Percentiles rank a stretch among this genome's conserved stretches.
phyloP scores from a whole-genome alignment of 2,888 invertebrate species.

The Catocala fraxini region DNA sequence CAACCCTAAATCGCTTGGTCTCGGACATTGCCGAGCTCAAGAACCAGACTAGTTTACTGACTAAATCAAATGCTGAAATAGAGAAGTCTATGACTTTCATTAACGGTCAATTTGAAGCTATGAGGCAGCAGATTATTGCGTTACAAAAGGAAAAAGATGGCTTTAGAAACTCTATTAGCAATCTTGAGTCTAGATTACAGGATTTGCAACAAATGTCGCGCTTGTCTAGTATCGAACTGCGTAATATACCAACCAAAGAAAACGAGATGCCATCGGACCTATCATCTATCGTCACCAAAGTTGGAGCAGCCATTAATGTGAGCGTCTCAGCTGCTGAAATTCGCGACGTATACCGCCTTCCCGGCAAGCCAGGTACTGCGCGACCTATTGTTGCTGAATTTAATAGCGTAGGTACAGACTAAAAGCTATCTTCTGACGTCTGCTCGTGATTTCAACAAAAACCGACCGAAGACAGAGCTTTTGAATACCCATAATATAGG shows the following conservation, averaged over 20 bases:
- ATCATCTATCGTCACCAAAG: background rate
- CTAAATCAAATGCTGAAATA: background rate
- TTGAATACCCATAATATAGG: background rate
- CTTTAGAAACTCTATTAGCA: background rate
- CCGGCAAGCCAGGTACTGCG: background rate
- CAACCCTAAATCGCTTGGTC: background rate
- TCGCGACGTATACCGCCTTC: background rate
- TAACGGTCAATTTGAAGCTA: background rate
- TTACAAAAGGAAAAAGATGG: background rate
- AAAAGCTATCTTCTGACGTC: background rate
- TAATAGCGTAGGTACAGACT: background rate
- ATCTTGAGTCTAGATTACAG: background rate
- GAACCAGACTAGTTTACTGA: background rate
- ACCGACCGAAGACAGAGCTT: background rate
- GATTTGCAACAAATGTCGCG: background rate
- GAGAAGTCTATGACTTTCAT: background rate
- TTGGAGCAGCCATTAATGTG: background rate
- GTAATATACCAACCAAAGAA: background rate
- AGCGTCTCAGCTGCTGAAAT: background rate
- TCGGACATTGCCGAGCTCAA: constrained; percentile 1
- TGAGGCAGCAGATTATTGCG: background rate
- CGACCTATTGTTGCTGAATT: background rate
- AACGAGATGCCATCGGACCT: background rate
- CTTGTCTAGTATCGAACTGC: background rate
- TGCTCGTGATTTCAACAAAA: background rate